These are phyloP conservation scores for Coregonus suidteri DNA, from an alignment of 2,797 vertebrate species.

Conservation along the genomic window DNA sequence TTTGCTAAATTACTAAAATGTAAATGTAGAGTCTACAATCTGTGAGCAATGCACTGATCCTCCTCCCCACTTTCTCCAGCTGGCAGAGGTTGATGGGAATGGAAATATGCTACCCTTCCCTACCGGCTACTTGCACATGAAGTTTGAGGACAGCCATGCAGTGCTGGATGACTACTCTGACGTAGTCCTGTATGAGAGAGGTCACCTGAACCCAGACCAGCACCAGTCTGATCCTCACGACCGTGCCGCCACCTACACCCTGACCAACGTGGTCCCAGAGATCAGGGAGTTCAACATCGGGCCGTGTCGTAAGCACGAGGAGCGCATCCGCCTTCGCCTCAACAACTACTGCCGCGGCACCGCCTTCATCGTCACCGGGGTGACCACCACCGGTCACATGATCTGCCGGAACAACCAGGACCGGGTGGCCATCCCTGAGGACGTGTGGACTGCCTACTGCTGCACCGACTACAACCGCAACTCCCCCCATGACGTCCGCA, in stretches of 20 bases:
- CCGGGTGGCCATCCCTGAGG: too few relatives aligned
- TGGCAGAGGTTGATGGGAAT: conserved; percentile 71
- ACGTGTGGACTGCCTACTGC: too few relatives aligned
- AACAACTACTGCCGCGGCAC: conserved; percentile 68
- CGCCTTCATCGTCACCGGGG: conserved; percentile 68
- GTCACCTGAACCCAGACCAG: conserved; percentile 73
- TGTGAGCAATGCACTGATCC: neutral
- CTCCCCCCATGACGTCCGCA: too few relatives aligned
- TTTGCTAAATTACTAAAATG: too few relatives aligned
- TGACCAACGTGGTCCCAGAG: conserved; percentile 74
- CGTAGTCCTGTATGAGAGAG: conserved; percentile 69
- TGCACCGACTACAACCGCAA: too few relatives aligned
- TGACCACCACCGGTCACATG: conserved; percentile 69
- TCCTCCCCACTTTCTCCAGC: conserved; percentile 39
- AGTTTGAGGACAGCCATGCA: conserved; percentile 74
- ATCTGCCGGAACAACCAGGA: conserved; percentile 64
- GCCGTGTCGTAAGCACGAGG: conserved; percentile 64
- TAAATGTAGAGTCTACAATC: neutral
- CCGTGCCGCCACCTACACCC: conserved; percentile 69
- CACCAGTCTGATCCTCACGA: conserved; percentile 70
- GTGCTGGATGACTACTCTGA: conserved; percentile 72
- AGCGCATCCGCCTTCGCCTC: conserved; percentile 65
- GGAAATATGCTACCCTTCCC: conserved; percentile 76
- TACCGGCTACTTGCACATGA: conserved; percentile 73
- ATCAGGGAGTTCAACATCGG: conserved; percentile 71